A percentile compares a stretch with the other conserved stretches of the same genome.
Evolutionary conservation across 2,797 vertebrate species (phyloP).

Genomic region (Mionectes olivaceus): DNA sequence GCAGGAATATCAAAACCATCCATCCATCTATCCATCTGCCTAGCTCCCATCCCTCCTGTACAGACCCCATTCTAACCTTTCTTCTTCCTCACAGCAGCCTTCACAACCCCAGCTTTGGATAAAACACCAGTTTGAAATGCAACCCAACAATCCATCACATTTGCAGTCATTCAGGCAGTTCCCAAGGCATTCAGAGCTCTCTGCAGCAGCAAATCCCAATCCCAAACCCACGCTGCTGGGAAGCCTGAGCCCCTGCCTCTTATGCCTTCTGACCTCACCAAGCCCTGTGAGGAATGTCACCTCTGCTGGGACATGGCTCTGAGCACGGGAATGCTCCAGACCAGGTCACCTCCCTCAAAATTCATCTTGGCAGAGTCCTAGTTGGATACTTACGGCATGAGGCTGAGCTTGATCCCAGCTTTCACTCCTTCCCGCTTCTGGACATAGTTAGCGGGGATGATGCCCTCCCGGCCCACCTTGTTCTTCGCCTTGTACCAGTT

Average conservation of each 20-base stretch:
- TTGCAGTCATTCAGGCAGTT: neutral
- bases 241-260: neutral
- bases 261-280: accelerated
- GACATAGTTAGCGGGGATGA: slow-evolving; percentile 96
- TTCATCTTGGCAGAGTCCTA: neutral
- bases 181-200: neutral
- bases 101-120: neutral
- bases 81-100: neutral
- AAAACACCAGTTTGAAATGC: accelerated
- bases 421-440: slow-evolving; percentile 96
- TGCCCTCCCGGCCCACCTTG: slow-evolving; percentile 89
- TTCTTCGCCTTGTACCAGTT: slow-evolving; percentile 99
- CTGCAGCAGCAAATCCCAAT: neutral
- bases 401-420: slow-evolving; percentile 92
- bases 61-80: accelerated
- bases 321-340: neutral
- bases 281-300: neutral
- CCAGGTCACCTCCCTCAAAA: neutral
- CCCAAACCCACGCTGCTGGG: neutral
- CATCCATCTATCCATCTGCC: no score
- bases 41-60: accelerated
- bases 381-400: slow-evolving; percentile 93
- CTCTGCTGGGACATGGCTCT: neutral
- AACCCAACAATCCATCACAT: neutral
- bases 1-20: neutral